These are phyloP conservation scores for Cataglyphis hispanica DNA, from an alignment of 1,140 invertebrate species.

Conservation along the genomic window DNA sequence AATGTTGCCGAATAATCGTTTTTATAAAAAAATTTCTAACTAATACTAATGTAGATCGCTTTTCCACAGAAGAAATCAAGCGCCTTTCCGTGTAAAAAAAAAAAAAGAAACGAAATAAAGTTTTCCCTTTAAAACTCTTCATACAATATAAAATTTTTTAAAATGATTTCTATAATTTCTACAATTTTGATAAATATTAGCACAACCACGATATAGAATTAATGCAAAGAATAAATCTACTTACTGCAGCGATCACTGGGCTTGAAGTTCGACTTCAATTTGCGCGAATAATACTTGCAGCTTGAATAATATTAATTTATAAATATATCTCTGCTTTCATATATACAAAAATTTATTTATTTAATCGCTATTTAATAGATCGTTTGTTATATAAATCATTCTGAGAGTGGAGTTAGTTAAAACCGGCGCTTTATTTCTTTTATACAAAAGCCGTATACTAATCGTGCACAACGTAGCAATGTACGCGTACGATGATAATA, in stretches of 20 bases:
- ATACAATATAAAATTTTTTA: background rate
- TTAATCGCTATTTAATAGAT: constrained; percentile 11
- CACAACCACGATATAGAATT: background rate
- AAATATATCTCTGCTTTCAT: constrained; percentile 19
- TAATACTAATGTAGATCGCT: constrained; percentile 30
- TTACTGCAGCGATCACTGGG: background rate
- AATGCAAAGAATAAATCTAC: background rate
- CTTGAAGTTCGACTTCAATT: background rate
- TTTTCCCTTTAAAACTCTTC: background rate
- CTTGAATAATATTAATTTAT: constrained; percentile 9
- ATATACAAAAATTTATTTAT: constrained; percentile 27
- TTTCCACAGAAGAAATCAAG: constrained; percentile 52
- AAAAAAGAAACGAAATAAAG: background rate
- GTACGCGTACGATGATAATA: background rate
- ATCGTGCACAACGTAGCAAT: constrained; percentile 17
- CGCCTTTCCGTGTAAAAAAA: constrained; percentile 15
- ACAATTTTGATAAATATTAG: constrained; percentile 8
- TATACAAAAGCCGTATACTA: constrained; percentile 42
- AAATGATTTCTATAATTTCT: background rate
- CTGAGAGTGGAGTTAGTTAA: background rate
- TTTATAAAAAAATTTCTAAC: constrained; percentile 22
- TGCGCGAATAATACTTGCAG: background rate
- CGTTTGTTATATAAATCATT: constrained; percentile 14
- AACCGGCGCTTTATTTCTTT: constrained; percentile 49
- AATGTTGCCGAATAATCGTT: constrained; percentile 19